Conservation (phyloP, 2,797 vertebrate species). For the Myotis myotis region DNA sequence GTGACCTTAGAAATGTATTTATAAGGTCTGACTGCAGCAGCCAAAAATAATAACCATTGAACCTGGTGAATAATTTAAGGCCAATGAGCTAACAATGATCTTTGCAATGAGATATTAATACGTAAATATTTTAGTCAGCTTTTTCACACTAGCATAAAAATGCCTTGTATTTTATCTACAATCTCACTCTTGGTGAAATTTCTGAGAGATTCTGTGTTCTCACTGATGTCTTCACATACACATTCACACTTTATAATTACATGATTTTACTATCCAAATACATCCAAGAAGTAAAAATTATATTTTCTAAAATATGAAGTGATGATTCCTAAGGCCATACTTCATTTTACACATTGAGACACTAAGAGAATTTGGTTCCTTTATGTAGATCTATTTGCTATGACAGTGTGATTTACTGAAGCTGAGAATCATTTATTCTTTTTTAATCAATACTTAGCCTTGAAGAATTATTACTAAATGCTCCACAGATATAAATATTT, state of each 20-base stretch:
- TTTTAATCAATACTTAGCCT: background rate
- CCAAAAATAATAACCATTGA: slow-evolving; percentile 81
- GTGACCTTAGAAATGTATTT: slow-evolving; percentile 79
- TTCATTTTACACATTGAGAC: slow-evolving; percentile 53
- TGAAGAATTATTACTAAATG: slow-evolving; percentile 3
- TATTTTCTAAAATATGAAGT: slow-evolving; percentile 73
- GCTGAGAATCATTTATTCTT: background rate
- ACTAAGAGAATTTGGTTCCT: background rate
- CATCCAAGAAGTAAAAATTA: slow-evolving; percentile 58
- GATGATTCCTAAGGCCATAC: slow-evolving; percentile 63
- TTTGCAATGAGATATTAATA: slow-evolving; percentile 77
- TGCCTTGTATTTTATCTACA: background rate
- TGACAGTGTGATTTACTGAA: slow-evolving; percentile 33
- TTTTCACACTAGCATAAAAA: slow-evolving; percentile 76
- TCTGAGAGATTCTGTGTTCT: slow-evolving; percentile 72
- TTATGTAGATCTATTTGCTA: slow-evolving; percentile 36
- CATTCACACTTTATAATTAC: slow-evolving; percentile 76
- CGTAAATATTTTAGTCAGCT: slow-evolving; percentile 80
- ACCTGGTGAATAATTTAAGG: slow-evolving; percentile 80
- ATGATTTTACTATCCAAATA: slow-evolving; percentile 71
- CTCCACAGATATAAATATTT: background rate
- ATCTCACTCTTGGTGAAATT: slow-evolving; percentile 68
- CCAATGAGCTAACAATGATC: slow-evolving; percentile 80
- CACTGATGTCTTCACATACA: slow-evolving; percentile 57
- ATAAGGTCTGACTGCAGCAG: slow-evolving; percentile 75